Conservation (phyloP, 2,113 vertebrate species). For the Martes martes region DNA sequence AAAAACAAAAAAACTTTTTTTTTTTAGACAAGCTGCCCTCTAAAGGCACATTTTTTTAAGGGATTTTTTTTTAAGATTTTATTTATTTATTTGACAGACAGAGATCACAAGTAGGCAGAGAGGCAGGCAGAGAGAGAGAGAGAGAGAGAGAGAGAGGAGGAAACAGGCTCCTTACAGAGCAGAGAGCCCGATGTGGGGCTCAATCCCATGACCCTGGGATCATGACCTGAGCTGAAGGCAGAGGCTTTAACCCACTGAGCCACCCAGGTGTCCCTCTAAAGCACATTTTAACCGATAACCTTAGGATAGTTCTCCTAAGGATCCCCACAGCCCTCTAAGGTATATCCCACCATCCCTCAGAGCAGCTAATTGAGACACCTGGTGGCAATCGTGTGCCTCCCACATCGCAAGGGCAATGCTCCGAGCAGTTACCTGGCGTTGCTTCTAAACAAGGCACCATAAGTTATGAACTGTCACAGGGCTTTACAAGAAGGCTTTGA, state of each 20-base stretch:
- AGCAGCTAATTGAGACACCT: constrained; percentile 56
- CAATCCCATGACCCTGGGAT: too few relatives aligned
- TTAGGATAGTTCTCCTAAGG: constrained; percentile 31
- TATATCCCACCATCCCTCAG: background rate
- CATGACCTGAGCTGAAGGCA: too few relatives aligned
- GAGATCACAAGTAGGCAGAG: too few relatives aligned
- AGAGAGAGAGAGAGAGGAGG: too few relatives aligned
- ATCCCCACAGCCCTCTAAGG: background rate
- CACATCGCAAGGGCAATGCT: constrained; percentile 5
- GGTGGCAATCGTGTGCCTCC: background rate
- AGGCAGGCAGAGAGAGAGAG: too few relatives aligned
- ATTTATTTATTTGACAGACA: too few relatives aligned
- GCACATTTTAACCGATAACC: background rate
- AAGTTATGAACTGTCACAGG: constrained; percentile 52
- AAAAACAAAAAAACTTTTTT: too few relatives aligned
- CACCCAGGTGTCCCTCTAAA: background rate
- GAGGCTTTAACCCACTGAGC: too few relatives aligned
- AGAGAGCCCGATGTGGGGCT: too few relatives aligned
- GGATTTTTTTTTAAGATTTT: too few relatives aligned
- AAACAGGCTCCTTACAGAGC: too few relatives aligned
- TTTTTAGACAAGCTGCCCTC: background rate
- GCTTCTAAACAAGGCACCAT: constrained; percentile 34
- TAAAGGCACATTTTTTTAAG: background rate
- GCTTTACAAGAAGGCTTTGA: constrained; percentile 61
- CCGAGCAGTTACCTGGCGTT: background rate